Percentiles rank a stretch among this genome's conserved stretches.
These are phyloP conservation scores for Gymnocephalus cernua DNA, from an alignment of 2,113 vertebrate genomes.

Conservation along the genomic window DNA sequence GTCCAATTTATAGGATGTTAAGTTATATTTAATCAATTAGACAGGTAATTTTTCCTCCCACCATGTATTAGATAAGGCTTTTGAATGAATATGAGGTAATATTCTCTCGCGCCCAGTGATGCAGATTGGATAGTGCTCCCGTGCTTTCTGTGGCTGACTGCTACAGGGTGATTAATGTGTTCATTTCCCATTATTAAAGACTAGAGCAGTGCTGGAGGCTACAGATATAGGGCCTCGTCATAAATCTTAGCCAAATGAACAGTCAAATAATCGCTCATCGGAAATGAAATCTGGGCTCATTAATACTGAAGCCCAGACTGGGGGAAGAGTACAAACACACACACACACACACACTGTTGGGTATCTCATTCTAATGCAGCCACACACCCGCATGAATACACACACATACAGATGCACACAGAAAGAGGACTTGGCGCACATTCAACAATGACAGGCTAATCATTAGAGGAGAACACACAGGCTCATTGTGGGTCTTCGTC, in stretches of 20 bases:
- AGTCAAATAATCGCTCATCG: constrained; percentile 98
- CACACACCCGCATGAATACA: constrained; percentile 36
- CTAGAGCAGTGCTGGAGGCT: constrained; percentile 95
- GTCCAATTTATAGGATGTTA: constrained; percentile 50
- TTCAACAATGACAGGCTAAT: constrained; percentile 63
- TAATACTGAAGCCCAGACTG: constrained; percentile 92
- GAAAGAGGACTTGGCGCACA: constrained; percentile 41
- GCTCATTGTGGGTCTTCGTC: constrained; percentile 28
- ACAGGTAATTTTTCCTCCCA: constrained; percentile 58
- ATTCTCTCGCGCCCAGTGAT: constrained; percentile 50
- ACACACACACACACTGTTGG: constrained; percentile 24
- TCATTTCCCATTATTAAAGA: constrained; percentile 99
- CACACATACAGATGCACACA: constrained; percentile 51
- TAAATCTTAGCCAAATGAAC: constrained; percentile 99
- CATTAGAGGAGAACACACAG: constrained; percentile 41
- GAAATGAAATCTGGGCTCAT: constrained; percentile 99
- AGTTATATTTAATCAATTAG: constrained; percentile 65
- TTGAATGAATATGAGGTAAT: constrained; percentile 55
- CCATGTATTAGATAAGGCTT: constrained; percentile 62
- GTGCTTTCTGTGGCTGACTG: constrained; percentile 92
- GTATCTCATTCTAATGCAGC: constrained; percentile 29
- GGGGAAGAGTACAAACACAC: constrained; percentile 60
- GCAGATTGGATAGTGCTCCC: constrained; percentile 74
- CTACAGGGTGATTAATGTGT: constrained; percentile 98
- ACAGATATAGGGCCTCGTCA: constrained; percentile 95